Evolutionary conservation across 2,113 vertebrate genomes (phyloP).

Genomic region (Camelus bactrianus): DNA sequence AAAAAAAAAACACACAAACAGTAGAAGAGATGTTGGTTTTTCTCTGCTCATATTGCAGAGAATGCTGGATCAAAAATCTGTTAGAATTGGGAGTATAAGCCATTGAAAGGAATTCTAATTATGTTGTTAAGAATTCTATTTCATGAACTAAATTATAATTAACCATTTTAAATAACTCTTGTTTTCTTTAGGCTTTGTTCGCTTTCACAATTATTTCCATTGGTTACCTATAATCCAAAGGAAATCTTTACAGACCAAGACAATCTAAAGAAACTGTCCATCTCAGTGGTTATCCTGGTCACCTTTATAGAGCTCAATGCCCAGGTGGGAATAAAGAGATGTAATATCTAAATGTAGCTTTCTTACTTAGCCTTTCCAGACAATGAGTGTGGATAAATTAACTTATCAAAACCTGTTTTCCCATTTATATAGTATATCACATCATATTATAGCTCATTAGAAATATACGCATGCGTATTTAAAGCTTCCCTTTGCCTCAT

Average conservation of each 20-base stretch:
- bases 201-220: neutral
- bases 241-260: slow-evolving; percentile 30
- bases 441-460: neutral
- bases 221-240: neutral
- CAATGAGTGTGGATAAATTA: neutral
- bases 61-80: neutral
- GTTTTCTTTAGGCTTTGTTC: neutral
- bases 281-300: neutral
- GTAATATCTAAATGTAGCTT: neutral
- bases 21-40: neutral
- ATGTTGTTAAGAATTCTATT: slow-evolving; percentile 37
- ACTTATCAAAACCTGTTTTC: neutral
- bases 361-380: neutral
- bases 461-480: neutral
- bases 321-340: neutral
- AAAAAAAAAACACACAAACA: neutral
- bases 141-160: slow-evolving; percentile 23
- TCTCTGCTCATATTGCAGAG: neutral
- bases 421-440: neutral
- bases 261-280: neutral
- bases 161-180: neutral
- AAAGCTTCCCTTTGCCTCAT: neutral
- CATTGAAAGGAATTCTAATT: neutral
- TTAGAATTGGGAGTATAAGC: neutral
- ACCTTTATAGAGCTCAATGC: neutral